These are phyloP conservation scores for Gymnorhina tibicen DNA, from an alignment of 2,113 vertebrate species.

Conservation along the genomic window DNA sequence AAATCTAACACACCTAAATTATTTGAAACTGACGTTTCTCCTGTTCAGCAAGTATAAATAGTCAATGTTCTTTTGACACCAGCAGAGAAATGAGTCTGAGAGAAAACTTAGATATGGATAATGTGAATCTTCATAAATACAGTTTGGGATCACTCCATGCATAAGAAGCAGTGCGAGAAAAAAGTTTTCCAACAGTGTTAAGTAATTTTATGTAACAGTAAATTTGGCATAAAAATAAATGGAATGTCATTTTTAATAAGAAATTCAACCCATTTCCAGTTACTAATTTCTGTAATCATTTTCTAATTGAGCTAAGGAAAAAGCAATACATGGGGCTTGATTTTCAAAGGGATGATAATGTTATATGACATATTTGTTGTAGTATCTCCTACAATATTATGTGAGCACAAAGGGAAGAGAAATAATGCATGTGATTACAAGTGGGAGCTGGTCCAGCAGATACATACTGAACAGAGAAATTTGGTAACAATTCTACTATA, in stretches of 20 bases:
- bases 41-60: neutral
- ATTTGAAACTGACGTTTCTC: neutral
- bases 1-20: neutral
- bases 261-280: neutral
- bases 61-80: neutral
- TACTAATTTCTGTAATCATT: neutral
- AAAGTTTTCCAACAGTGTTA: neutral
- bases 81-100: neutral
- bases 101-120: neutral
- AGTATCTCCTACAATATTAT: neutral
- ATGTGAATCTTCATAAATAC: neutral
- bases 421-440: neutral
- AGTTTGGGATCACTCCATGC: neutral
- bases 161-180: neutral
- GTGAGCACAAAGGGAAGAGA: neutral
- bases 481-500: neutral
- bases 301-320: neutral
- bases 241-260: neutral
- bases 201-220: neutral
- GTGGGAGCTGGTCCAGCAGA: neutral
- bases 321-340: neutral
- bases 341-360: neutral
- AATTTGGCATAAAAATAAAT: neutral
- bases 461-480: neutral
- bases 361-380: neutral